phyloP scores from a whole-genome alignment of 2,888 invertebrate species.

The Cyaniris semiargus region DNA sequence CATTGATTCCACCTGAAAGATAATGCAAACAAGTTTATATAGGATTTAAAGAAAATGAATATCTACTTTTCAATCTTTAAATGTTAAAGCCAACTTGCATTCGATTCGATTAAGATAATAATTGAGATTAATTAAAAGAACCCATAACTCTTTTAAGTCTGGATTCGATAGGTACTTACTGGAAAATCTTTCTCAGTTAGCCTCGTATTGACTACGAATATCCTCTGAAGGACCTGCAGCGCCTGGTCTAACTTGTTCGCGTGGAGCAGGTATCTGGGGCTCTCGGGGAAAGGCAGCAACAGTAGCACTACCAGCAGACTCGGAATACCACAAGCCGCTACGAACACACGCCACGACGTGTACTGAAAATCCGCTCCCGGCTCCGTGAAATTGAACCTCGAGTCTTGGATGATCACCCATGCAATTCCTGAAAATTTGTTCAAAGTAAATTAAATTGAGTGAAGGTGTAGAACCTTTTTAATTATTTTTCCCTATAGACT shows the following conservation, averaged over 20 bases:
- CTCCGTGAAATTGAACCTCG: constrained; percentile 59
- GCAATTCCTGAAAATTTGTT: constrained; percentile 63
- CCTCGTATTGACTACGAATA: constrained; percentile 78
- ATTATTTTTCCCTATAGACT: not conserved
- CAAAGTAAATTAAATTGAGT: not conserved
- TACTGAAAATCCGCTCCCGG: constrained; percentile 64
- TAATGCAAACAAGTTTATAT: not conserved
- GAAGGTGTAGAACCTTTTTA: not conserved
- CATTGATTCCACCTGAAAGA: constrained; percentile 69
- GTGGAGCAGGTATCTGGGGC: constrained; percentile 78
- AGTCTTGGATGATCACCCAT: constrained; percentile 68
- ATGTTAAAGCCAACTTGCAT: too few relatives aligned
- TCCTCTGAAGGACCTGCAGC: constrained; percentile 74
- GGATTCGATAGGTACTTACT: constrained; percentile 55
- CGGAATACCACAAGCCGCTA: constrained; percentile 81
- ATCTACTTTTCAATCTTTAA: not conserved
- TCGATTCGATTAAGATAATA: too few relatives aligned
- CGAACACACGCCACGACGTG: constrained; percentile 83
- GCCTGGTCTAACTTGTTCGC: constrained; percentile 75
- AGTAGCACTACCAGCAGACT: constrained; percentile 75
- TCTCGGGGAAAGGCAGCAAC: constrained; percentile 79
- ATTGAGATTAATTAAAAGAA: not conserved
- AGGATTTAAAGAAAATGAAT: not conserved
- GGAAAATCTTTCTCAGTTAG: constrained; percentile 73
- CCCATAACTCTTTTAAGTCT: not conserved